Conservation (phyloP, 2,888 invertebrate species). For the Lepidochrysops patricia region DNA sequence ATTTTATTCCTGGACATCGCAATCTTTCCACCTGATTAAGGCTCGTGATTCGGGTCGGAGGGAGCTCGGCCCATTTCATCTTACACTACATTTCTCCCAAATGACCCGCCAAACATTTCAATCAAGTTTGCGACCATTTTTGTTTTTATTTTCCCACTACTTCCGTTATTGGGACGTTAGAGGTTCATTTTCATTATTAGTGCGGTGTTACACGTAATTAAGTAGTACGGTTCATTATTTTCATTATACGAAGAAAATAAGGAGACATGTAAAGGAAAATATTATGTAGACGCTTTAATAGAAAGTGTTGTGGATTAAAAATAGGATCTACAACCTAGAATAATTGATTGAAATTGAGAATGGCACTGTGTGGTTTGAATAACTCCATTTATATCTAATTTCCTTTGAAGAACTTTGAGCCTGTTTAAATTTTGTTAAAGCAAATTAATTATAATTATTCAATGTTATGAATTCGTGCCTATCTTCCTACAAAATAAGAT, state of each 20-base stretch:
- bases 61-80: slow-evolving; percentile 31
- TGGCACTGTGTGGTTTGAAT: too few species aligned
- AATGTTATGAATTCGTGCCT: too few species aligned
- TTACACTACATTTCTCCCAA: slow-evolving; percentile 36
- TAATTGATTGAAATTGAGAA: too few species aligned
- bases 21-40: slow-evolving; percentile 14
- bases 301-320: too few species aligned
- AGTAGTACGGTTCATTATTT: neutral
- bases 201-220: neutral
- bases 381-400: too few species aligned
- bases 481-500: too few species aligned
- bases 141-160: slow-evolving; percentile 27
- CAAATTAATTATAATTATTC: too few species aligned
- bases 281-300: too few species aligned
- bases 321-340: too few species aligned
- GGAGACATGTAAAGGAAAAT: neutral
- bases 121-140: slow-evolving; percentile 28
- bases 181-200: neutral
- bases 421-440: too few species aligned
- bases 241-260: neutral
- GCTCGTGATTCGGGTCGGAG: slow-evolving; percentile 4
- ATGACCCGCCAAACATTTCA: slow-evolving; percentile 38
- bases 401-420: too few species aligned
- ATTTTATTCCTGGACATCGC: slow-evolving; percentile 11
- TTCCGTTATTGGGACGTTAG: neutral